Evolutionary conservation across 1,140 invertebrate species (phyloP).

Genomic region (Telenomus remus): DNA sequence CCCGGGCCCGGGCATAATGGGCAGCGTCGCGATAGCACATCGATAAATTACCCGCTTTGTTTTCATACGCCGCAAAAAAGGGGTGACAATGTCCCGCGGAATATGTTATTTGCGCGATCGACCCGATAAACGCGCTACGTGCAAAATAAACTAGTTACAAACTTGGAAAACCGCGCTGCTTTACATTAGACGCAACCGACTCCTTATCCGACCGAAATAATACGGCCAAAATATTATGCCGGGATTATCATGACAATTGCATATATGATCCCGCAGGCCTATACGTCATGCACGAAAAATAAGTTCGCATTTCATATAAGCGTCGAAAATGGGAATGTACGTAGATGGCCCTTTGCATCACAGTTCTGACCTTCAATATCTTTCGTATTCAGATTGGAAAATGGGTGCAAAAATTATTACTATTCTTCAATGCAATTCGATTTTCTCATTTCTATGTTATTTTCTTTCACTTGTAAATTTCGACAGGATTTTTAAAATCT

Average conservation of each 20-base stretch:
- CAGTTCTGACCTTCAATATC: constrained; percentile 13
- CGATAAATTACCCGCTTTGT: constrained; percentile 56
- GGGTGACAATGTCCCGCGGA: constrained; percentile 52
- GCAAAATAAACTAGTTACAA: constrained; percentile 51
- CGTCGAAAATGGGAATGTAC: constrained; percentile 32
- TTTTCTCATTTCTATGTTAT: no score
- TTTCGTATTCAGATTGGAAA: constrained; percentile 5
- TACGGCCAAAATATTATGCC: constrained; percentile 29
- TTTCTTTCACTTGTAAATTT: no score
- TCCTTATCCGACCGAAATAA: constrained; percentile 32
- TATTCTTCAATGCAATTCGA: no score
- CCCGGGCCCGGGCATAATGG: constrained; percentile 27
- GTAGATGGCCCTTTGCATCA: constrained; percentile 34
- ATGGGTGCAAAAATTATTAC: no score
- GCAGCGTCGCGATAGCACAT: constrained; percentile 36
- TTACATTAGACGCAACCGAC: constrained; percentile 33
- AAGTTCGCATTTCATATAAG: constrained; percentile 38
- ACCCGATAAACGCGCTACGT: constrained; percentile 28
- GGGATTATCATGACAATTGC: constrained; percentile 48
- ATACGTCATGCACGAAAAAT: constrained; percentile 32
- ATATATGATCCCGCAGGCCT: constrained; percentile 16
- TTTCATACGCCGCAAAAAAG: constrained; percentile 36
- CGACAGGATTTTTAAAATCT: no score
- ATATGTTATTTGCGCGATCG: constrained; percentile 56
- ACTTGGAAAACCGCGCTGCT: constrained; percentile 33